These are phyloP conservation scores for Valencia hispanica DNA, from an alignment of 2,797 vertebrate genomes.

Conservation along the genomic window DNA sequence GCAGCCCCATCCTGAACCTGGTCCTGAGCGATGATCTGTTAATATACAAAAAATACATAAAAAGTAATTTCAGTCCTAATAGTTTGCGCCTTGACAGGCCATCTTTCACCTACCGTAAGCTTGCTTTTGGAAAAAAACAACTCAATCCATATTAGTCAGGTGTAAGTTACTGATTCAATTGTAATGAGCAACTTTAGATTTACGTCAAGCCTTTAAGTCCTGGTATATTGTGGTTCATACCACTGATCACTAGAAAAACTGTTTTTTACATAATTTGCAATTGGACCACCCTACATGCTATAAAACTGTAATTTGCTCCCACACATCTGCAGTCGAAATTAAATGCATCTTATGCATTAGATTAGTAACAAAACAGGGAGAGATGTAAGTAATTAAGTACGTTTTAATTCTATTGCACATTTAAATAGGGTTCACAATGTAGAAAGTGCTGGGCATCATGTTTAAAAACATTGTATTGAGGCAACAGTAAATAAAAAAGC, in stretches of 20 bases:
- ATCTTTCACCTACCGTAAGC: neutral
- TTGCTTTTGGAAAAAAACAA: conserved; percentile 12
- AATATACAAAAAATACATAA: neutral
- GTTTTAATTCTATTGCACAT: neutral
- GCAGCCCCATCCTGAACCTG: conserved; percentile 16
- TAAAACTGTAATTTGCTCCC: too few species aligned
- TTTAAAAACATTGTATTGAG: too few species aligned
- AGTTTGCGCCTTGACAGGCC: neutral
- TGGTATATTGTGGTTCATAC: neutral
- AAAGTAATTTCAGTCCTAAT: neutral
- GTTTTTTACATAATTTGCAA: neutral
- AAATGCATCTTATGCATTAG: too few species aligned
- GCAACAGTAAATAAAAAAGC: neutral
- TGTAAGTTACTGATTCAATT: conserved; percentile 12
- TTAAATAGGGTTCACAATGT: too few species aligned
- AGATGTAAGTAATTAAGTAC: neutral
- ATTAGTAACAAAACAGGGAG: neutral
- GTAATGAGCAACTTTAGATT: conserved; percentile 8
- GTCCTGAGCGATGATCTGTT: neutral
- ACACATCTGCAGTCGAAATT: too few species aligned
- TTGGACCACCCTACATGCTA: too few species aligned
- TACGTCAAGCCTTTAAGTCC: neutral
- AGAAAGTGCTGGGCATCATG: too few species aligned
- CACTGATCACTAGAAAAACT: neutral
- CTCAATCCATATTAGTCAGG: conserved; percentile 31